Percentiles rank a stretch among this genome's conserved stretches.
These are phyloP conservation scores for Cryptotermes secundus DNA, from an alignment of 1,140 invertebrate species.

Conservation along the genomic window DNA sequence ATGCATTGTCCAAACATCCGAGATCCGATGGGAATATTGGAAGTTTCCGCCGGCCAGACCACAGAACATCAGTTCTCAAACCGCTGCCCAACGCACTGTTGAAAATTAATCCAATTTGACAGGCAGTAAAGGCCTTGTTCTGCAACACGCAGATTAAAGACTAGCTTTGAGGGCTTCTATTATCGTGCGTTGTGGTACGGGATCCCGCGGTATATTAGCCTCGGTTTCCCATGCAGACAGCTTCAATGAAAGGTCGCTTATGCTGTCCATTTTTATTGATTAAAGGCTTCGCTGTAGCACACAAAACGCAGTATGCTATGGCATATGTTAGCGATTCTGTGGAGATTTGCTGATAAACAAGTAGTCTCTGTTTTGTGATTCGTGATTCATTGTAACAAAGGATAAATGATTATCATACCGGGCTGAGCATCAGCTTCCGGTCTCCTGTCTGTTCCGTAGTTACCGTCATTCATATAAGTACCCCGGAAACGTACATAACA, in stretches of 20 bases:
- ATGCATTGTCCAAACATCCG: too few species aligned
- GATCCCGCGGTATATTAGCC: not conserved
- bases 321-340: not conserved
- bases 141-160: not conserved
- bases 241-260: not conserved
- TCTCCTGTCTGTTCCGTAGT: too few species aligned
- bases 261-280: not conserved
- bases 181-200: not conserved
- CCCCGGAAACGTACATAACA: too few species aligned
- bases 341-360: not conserved
- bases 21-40: not conserved
- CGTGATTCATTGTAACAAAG: not conserved
- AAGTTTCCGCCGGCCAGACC: not conserved
- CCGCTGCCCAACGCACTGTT: not conserved
- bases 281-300: not conserved
- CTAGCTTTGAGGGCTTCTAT: not conserved
- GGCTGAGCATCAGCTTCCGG: too few species aligned
- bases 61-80: not conserved
- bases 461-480: too few species aligned
- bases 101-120: constrained; percentile 6
- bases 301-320: not conserved
- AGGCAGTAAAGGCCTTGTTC: not conserved
- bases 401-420: too few species aligned
- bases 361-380: not conserved
- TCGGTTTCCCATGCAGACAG: not conserved